A percentile compares a stretch with the other conserved stretches of the same genome.
Conservation (phyloP, 92 coral and sea anemone species). For the Epizoanthus stellaris region DNA sequence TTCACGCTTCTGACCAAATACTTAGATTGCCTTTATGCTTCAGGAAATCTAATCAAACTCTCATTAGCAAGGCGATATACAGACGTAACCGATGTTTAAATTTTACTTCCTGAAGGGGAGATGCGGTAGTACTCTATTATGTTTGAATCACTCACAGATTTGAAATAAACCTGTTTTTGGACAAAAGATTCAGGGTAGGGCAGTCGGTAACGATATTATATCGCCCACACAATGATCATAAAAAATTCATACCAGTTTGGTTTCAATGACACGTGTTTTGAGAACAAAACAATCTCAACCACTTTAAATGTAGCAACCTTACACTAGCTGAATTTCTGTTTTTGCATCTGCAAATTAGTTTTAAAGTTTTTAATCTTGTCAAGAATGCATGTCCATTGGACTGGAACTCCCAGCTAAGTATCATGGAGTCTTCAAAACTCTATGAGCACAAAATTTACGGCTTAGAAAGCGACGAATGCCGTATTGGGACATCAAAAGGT, state of each 20-base stretch:
- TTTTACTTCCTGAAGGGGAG: neutral
- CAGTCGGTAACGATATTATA: neutral
- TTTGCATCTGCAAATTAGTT: neutral
- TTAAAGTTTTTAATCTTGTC: neutral
- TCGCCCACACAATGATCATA: slow-evolving; percentile 15
- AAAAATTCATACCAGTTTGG: slow-evolving; percentile 27
- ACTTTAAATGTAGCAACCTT: neutral
- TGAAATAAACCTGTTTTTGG: slow-evolving; percentile 22
- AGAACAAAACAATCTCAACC: slow-evolving; percentile 8
- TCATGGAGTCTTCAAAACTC: slow-evolving; percentile 3
- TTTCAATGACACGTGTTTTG: slow-evolving; percentile 43
- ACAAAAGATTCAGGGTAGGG: slow-evolving; percentile 9
- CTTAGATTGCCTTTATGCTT: slow-evolving; percentile 6
- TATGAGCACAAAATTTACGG: slow-evolving; percentile 29
- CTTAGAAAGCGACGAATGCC: slow-evolving; percentile 12
- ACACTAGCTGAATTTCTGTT: neutral
- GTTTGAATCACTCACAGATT: neutral
- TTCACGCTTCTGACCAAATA: slow-evolving; percentile 22
- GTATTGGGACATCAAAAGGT: slow-evolving; percentile 18
- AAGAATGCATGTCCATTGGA: neutral
- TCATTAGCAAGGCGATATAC: slow-evolving; percentile 20
- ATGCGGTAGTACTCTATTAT: neutral
- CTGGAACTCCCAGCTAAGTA: neutral
- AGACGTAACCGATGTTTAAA: neutral
- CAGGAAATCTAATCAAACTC: slow-evolving; percentile 23